phyloP scores from a whole-genome alignment of 2,888 invertebrate species.

The Parasteatoda lunata region DNA sequence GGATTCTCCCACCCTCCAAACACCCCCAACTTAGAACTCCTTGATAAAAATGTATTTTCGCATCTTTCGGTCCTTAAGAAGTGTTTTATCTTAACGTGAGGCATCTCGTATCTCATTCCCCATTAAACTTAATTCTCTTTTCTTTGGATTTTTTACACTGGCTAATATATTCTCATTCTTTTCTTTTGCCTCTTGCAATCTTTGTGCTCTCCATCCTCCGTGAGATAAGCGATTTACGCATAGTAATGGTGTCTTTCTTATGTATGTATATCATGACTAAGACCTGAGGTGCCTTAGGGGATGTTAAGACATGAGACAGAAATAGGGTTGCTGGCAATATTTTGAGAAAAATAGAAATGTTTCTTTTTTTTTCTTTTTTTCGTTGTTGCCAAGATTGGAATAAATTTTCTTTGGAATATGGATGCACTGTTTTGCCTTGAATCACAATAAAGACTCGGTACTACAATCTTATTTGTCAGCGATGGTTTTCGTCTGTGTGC shows the following conservation, averaged over 20 bases:
- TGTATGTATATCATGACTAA: conserved; percentile 44
- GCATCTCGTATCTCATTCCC: conserved; percentile 21
- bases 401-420: no score
- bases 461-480: no score
- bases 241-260: conserved; percentile 35
- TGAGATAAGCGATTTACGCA: conserved; percentile 41
- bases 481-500: no score
- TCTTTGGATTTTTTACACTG: not conserved
- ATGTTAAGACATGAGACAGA: conserved; percentile 4
- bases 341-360: no score
- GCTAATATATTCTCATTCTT: conserved; percentile 55
- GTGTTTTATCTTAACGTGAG: conserved; percentile 39
- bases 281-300: conserved; percentile 18
- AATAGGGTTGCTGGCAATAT: no score
- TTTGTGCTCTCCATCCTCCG: conserved; percentile 17
- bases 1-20: conserved; percentile 1
- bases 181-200: conserved; percentile 34
- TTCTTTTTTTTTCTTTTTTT: no score
- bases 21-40: conserved; percentile 7
- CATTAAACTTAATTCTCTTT: conserved; percentile 52
- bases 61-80: conserved; percentile 34
- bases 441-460: no score
- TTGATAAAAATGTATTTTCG: conserved; percentile 48
- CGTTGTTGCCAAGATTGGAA: no score
- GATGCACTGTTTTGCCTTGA: no score